A percentile compares a stretch with the other conserved stretches of the same genome.
phyloP scores from a whole-genome alignment of 1,140 invertebrate genomes.

The Aphaenogaster floridana region DNA sequence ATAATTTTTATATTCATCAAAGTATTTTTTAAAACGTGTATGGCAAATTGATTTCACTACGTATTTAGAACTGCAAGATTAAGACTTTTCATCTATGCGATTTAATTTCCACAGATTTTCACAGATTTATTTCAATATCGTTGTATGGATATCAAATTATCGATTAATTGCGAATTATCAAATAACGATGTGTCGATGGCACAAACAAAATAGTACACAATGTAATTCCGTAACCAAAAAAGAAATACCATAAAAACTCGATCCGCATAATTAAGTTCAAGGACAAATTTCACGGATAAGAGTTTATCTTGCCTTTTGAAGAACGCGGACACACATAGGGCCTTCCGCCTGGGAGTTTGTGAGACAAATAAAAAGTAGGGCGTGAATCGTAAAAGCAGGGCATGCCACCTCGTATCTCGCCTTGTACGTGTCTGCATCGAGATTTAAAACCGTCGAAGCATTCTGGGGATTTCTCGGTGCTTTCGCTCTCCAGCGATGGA shows the following conservation, averaged over 20 bases:
- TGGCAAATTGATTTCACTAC: neutral
- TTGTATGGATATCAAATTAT: neutral
- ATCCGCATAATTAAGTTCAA: constrained; percentile 70
- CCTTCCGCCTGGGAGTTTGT: constrained; percentile 40
- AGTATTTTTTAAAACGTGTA: neutral
- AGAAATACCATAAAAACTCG: neutral
- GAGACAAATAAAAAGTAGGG: constrained; percentile 71
- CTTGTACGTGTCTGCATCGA: constrained; percentile 64
- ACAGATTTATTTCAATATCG: neutral
- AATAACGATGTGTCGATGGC: neutral
- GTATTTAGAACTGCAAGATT: neutral
- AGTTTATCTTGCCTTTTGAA: constrained; percentile 57
- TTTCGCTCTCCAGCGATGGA: constrained; percentile 10
- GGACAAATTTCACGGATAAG: constrained; percentile 55
- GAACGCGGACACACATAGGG: constrained; percentile 41
- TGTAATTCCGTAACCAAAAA: neutral
- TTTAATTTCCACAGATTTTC: neutral
- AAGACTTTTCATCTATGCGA: neutral
- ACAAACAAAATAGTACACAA: constrained; percentile 10
- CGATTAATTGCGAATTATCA: neutral
- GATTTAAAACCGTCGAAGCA: constrained; percentile 44
- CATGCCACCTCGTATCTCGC: constrained; percentile 55
- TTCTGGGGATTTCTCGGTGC: constrained; percentile 64
- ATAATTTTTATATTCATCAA: neutral
- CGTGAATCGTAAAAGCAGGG: constrained; percentile 72